Evolutionary conservation across 2,888 invertebrate species (phyloP).

Genomic region (Chironomus tentans): DNA sequence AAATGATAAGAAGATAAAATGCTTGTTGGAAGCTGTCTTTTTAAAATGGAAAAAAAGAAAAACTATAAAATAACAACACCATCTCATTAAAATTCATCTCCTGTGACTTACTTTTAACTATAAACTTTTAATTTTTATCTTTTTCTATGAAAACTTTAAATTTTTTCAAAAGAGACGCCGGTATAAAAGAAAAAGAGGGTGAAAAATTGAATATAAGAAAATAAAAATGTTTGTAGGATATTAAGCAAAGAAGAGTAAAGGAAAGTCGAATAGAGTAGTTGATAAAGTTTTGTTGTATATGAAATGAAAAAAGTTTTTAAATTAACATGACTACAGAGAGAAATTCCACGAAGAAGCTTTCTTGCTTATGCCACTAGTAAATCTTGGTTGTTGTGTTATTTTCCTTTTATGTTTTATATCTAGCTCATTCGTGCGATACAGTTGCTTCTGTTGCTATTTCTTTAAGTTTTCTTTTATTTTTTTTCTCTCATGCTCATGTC

Average conservation of each 20-base stretch:
- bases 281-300: conserved; percentile 9
- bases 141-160: background rate
- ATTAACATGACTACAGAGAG: conserved; percentile 23
- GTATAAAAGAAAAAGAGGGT: background rate
- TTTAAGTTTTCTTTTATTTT: conserved; percentile 7
- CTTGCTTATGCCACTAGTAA: background rate
- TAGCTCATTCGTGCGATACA: background rate
- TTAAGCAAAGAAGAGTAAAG: background rate
- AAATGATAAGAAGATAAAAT: background rate
- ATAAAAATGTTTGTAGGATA: background rate
- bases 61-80: conserved; percentile 26
- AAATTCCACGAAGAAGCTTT: conserved; percentile 4
- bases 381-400: no score
- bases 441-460: background rate
- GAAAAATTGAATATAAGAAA: background rate
- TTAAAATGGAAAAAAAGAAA: background rate
- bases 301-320: conserved; percentile 27
- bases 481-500: conserved; percentile 6
- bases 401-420: no score
- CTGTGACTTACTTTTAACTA: conserved; percentile 26
- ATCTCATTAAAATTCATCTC: conserved; percentile 27
- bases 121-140: conserved; percentile 27
- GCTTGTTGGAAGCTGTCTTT: background rate
- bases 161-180: background rate
- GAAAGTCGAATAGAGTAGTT: background rate